These are phyloP conservation scores for Gambusia holbrooki DNA, from an alignment of 2,113 vertebrate genomes.

Conservation along the genomic window DNA sequence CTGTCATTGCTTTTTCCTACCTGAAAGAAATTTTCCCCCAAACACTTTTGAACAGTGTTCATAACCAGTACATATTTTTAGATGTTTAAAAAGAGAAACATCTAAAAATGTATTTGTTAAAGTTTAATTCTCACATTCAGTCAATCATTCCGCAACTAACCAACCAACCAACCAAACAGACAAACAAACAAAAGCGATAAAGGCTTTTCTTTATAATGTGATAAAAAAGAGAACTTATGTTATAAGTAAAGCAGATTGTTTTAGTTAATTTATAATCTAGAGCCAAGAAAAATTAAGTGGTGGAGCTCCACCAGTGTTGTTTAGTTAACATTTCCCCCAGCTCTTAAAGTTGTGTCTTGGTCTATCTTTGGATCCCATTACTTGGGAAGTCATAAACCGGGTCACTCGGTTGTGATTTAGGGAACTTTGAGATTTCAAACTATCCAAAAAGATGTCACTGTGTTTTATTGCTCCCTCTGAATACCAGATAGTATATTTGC, in stretches of 20 bases:
- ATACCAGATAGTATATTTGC: too few species aligned
- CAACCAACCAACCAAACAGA: too few species aligned
- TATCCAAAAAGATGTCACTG: too few species aligned
- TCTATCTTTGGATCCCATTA: neutral
- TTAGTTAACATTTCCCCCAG: neutral
- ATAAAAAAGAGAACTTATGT: neutral
- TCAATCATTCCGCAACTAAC: too few species aligned
- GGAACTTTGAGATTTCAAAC: neutral
- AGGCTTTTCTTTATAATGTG: neutral
- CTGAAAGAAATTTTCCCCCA: neutral
- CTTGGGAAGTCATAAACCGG: neutral
- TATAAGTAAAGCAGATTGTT: neutral
- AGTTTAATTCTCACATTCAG: too few species aligned
- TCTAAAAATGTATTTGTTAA: too few species aligned
- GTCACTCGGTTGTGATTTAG: neutral
- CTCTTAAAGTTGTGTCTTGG: neutral
- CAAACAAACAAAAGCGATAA: too few species aligned
- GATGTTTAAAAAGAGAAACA: too few species aligned
- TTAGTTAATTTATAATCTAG: neutral
- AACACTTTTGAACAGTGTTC: too few species aligned
- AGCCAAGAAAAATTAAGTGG: neutral
- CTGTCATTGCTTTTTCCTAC: neutral
- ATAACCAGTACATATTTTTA: too few species aligned
- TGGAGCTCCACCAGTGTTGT: neutral
- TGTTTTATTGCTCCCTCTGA: too few species aligned